A percentile compares a stretch with the other conserved stretches of the same genome.
phyloP scores from a whole-genome alignment of 2,113 vertebrate species.

The Cyphomyrus discorhynchus region DNA sequence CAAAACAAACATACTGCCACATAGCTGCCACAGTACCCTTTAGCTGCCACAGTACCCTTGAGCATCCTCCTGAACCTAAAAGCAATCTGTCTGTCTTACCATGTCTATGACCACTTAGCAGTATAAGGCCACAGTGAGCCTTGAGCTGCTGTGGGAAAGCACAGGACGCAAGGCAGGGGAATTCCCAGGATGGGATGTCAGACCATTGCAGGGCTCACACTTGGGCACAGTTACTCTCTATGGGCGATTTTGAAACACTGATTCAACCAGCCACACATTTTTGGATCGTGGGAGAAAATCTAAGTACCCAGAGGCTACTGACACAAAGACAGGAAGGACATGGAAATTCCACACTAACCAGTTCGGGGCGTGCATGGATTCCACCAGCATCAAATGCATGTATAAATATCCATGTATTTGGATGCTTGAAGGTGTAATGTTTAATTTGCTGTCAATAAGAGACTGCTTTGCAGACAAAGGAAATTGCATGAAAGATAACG shows the following conservation, averaged over 20 bases:
- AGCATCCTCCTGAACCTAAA: neutral
- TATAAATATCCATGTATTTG: neutral
- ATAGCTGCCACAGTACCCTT: neutral
- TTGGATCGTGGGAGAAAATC: neutral
- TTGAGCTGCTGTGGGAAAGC: neutral
- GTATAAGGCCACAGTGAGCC: neutral
- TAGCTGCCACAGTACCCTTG: neutral
- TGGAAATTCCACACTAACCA: neutral
- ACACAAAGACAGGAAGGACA: neutral
- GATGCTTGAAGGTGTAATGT: neutral
- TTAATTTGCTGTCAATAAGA: neutral
- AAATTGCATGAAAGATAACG: neutral
- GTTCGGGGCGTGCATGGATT: neutral
- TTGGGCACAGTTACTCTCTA: neutral
- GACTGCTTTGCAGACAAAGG: neutral
- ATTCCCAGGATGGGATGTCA: neutral
- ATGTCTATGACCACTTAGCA: neutral
- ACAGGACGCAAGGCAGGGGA: neutral
- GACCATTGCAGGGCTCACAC: neutral
- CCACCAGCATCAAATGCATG: neutral
- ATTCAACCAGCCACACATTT: neutral
- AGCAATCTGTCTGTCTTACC: neutral
- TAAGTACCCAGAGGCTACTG: neutral
- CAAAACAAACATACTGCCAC: neutral
- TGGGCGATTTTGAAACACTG: neutral